Evolutionary conservation across 2,888 invertebrate species (phyloP).

Genomic region (Oegoconia quadripuncta): DNA sequence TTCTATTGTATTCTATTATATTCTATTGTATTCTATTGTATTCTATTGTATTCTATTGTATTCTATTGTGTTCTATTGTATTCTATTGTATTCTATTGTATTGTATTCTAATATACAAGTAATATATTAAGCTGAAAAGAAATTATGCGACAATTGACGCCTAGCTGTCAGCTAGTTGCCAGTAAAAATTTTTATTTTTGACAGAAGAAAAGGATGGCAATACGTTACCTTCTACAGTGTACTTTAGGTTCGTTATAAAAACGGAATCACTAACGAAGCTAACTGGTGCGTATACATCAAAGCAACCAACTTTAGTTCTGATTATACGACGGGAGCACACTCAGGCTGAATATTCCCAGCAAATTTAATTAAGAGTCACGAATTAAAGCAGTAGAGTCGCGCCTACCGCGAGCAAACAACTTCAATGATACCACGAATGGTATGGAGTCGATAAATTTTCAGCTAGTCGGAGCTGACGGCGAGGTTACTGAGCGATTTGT

Average conservation of each 20-base stretch:
- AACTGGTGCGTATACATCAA: conserved; percentile 3
- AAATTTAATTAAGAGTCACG: conserved; percentile 12
- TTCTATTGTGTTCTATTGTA: too few relatives aligned
- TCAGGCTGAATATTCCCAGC: conserved; percentile 7
- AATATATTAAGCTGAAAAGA: too few relatives aligned
- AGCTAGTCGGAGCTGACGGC: neutral
- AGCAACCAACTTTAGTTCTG: conserved; percentile 6
- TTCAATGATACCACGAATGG: neutral
- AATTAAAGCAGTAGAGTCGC: conserved; percentile 4
- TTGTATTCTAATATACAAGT: too few relatives aligned
- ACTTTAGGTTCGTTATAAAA: neutral
- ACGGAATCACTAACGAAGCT: neutral
- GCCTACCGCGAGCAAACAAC: conserved; percentile 10
- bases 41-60: too few relatives aligned
- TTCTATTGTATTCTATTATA: too few relatives aligned
- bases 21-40: too few relatives aligned
- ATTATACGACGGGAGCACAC: conserved; percentile 10
- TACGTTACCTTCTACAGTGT: neutral
- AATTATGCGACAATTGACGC: too few relatives aligned
- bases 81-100: too few relatives aligned
- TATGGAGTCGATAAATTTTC: neutral
- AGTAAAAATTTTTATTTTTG: too few relatives aligned
- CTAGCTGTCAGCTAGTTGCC: too few relatives aligned
- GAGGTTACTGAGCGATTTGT: too few relatives aligned
- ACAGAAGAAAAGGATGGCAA: too few relatives aligned